Evolutionary conservation across 2,888 invertebrate species (phyloP).

Genomic region (Lysandra bellargus): DNA sequence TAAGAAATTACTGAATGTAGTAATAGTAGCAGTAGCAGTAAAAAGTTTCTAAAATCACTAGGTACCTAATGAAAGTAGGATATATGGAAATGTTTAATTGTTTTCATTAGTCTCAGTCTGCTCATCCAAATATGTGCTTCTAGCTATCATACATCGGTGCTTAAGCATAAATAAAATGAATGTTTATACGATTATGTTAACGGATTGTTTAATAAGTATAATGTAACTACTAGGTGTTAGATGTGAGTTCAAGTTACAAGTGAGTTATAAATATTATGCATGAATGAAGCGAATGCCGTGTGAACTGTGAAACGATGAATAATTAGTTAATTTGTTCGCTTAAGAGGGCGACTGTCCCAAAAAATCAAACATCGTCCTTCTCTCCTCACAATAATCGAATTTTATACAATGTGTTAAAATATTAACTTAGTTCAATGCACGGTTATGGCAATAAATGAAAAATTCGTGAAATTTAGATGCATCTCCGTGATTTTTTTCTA

Average conservation of each 20-base stretch:
- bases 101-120: background rate
- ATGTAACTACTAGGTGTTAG: background rate
- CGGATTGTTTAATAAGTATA: constrained; percentile 31
- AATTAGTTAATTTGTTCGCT: background rate
- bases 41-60: background rate
- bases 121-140: background rate
- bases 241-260: background rate
- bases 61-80: background rate
- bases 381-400: too few relatives aligned
- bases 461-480: too few relatives aligned
- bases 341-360: background rate
- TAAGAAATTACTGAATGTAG: too few relatives aligned
- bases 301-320: background rate
- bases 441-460: too few relatives aligned
- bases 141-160: background rate
- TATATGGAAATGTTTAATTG: background rate
- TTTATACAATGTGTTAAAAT: too few relatives aligned
- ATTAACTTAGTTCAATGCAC: too few relatives aligned
- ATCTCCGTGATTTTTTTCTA: too few relatives aligned
- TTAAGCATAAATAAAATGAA: constrained; percentile 27
- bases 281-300: constrained; percentile 8
- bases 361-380: too few relatives aligned
- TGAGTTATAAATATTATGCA: background rate
- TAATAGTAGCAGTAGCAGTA: too few relatives aligned
- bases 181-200: constrained; percentile 28